phyloP scores from a whole-genome alignment of 2,113 vertebrate genomes.

The Dipodomys merriami region DNA sequence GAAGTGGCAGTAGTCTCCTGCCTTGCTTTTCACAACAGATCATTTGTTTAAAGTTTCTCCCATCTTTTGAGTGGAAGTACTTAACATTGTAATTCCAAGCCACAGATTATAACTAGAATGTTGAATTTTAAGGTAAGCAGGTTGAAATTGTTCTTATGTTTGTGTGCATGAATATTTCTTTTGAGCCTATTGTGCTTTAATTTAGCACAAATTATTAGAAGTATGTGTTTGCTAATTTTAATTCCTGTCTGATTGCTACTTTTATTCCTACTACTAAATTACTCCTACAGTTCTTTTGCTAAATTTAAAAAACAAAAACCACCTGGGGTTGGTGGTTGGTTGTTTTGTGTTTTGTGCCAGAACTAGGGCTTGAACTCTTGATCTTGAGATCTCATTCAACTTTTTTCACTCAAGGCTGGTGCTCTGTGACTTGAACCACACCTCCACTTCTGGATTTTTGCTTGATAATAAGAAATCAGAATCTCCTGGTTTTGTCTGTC shows the following conservation, averaged over 20 bases:
- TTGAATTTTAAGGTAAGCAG: conserved; percentile 12
- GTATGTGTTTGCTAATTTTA: conserved; percentile 22
- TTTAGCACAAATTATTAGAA: conserved; percentile 2
- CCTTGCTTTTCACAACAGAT: neutral
- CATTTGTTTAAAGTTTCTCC: neutral
- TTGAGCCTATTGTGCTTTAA: conserved; percentile 38
- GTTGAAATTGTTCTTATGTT: neutral
- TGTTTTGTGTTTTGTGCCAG: too few species aligned
- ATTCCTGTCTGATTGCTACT: neutral
- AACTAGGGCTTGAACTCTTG: too few species aligned
- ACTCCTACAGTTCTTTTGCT: too few species aligned
- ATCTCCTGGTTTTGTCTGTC: too few species aligned
- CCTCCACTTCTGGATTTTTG: too few species aligned
- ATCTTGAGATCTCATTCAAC: too few species aligned
- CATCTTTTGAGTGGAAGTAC: neutral
- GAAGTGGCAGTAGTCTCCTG: neutral
- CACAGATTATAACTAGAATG: neutral
- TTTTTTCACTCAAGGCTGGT: too few species aligned
- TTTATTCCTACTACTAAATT: neutral
- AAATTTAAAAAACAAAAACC: too few species aligned
- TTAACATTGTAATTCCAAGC: conserved; percentile 7
- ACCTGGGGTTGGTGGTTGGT: too few species aligned
- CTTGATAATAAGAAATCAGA: too few species aligned
- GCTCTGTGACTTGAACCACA: too few species aligned
- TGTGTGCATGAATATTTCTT: conserved; percentile 22